Evolutionary conservation across 2,113 vertebrate genomes (phyloP), one percentile per base, ranked within the genome.

Genomic region (Chaenogobius annularis): DNA sequence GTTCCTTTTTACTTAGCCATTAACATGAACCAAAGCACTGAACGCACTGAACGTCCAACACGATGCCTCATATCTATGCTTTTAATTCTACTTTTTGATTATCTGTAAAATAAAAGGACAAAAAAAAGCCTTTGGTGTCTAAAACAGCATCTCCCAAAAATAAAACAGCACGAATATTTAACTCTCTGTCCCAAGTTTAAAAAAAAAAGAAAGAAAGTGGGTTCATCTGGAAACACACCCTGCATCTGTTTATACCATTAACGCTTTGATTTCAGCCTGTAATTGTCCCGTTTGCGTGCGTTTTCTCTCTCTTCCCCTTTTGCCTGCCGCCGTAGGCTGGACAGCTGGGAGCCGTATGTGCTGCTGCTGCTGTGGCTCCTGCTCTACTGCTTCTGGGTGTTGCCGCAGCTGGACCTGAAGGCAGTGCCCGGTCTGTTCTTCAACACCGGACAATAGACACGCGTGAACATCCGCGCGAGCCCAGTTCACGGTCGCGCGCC

Each of bases 351-450:
- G 80, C 88, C 94, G 31, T 93, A 94, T 68, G 90, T 96, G 47
- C 84, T 96, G n/a, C 82, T 98, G 76, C 90, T 96, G 80, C 92
- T 96, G 76, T 98, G 97, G 97, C 86, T 96, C 63, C 88, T 96
- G 69, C 89, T 96, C 55, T 99, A 98, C 89, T 98, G 95, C 86
- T 85, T 96, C 68, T 89, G 95, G 85, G 89, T 99, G 63, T 91
- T 99, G 83, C 96, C 96, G 0, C 95, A 97, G 85, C 91, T 98
- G 66, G 93, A 95, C 81, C 48, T 91, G 31, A 80, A 85, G 70
- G 71, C 83, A 7, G 85, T 94, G 68, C 86, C 86, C 17, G 69
- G 85, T 56, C 79, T 92, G 66, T 83, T 93, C 63, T 83, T 93
- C 48, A 91, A 91, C 79, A 66, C 84, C 35, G 78, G 89, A 19